Percentiles rank a stretch among this genome's conserved stretches.
Evolutionary conservation across 2,888 invertebrate species (phyloP).

Genomic region (Leptinotarsa peninsularis): DNA sequence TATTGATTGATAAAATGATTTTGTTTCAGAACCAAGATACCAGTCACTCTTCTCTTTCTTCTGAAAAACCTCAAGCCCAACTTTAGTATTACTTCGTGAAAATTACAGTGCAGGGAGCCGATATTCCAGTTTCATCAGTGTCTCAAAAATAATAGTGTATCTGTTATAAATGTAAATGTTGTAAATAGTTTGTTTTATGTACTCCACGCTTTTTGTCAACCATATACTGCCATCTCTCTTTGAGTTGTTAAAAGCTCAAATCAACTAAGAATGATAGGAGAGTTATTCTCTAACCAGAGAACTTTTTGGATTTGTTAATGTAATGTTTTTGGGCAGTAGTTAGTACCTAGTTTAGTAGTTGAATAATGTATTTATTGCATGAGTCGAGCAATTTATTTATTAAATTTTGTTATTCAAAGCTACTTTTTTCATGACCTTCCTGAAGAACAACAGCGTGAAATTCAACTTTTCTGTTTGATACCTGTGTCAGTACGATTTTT

Average conservation of each 20-base stretch:
- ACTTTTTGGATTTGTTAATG: constrained; percentile 3
- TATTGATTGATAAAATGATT: constrained; percentile 1
- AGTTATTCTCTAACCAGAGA: background rate
- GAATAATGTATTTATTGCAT: constrained; percentile 49
- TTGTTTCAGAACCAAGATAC: constrained; percentile 40
- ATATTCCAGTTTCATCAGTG: background rate
- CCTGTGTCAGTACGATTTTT: too few species aligned
- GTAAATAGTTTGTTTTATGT: constrained; percentile 39
- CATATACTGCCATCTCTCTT: constrained; percentile 30
- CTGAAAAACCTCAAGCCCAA: constrained; percentile 28
- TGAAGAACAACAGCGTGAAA: background rate
- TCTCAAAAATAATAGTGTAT: background rate
- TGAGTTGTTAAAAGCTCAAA: background rate
- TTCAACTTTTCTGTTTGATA: too few species aligned
- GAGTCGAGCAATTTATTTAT: constrained; percentile 58
- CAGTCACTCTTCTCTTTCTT: constrained; percentile 39
- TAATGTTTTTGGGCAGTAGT: constrained; percentile 27
- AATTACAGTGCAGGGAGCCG: background rate
- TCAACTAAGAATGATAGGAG: background rate
- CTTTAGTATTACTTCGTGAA: constrained; percentile 10
- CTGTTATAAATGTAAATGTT: constrained; percentile 32
- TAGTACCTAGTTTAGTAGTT: constrained; percentile 21
- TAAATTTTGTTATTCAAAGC: constrained; percentile 52
- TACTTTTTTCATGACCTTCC: constrained; percentile 22
- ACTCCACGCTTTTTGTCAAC: constrained; percentile 22